Conservation (phyloP, 2,888 invertebrate species). For the Rhogogaster chlorosoma region DNA sequence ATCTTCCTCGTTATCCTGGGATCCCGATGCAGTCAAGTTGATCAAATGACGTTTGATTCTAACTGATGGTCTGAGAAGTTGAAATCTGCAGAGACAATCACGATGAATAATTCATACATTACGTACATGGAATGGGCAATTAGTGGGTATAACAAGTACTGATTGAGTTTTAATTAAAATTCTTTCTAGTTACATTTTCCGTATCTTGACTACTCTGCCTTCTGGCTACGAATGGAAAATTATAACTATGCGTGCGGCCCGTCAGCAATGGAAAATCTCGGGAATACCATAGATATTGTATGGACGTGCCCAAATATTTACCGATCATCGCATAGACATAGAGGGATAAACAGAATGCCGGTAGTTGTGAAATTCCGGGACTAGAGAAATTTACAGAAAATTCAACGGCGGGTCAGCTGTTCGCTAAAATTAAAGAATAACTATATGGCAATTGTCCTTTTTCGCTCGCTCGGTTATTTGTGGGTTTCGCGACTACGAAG, state of each 20-base stretch:
- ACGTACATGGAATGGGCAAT: neutral
- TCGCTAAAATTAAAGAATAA: neutral
- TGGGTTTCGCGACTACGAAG: no score
- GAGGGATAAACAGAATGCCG: neutral
- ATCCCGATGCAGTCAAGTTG: neutral
- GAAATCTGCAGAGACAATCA: neutral
- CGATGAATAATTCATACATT: neutral
- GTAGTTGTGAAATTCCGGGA: neutral
- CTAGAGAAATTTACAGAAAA: neutral
- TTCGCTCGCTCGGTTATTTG: no score
- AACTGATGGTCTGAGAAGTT: neutral
- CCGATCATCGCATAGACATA: neutral
- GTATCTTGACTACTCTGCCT: neutral
- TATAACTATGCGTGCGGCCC: neutral
- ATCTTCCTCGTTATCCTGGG: neutral
- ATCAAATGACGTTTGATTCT: neutral
- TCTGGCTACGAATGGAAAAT: neutral
- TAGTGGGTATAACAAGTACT: neutral
- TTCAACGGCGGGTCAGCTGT: neutral
- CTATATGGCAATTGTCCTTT: no score
- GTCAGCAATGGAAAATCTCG: neutral
- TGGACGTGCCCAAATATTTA: neutral
- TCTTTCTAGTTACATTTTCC: constrained; percentile 1
- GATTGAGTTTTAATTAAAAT: constrained; percentile 9
- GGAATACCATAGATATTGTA: neutral